Percentiles rank a stretch among this genome's conserved stretches.
Conservation (phyloP, 2,888 invertebrate genomes). For the Amphimallon solstitiale region DNA sequence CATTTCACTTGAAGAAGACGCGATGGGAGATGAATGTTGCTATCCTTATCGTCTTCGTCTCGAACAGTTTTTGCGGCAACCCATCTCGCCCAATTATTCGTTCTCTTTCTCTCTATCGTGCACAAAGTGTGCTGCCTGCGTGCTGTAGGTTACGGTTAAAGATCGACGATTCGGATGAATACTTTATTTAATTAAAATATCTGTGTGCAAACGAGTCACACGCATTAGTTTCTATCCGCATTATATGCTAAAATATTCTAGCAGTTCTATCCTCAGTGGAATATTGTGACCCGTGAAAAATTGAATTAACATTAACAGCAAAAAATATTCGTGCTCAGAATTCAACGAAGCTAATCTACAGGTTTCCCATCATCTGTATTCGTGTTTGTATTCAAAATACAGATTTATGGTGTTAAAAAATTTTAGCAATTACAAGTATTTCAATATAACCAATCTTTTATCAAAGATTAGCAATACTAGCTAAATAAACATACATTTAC, state of each 20-base stretch:
- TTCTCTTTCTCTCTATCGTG: neutral
- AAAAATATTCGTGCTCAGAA: no score
- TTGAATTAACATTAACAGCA: no score
- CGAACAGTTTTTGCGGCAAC: conserved; percentile 21
- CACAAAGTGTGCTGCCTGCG: neutral
- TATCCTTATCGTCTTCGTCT: conserved; percentile 12
- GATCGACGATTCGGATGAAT: conserved; percentile 24
- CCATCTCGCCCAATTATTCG: conserved; percentile 17
- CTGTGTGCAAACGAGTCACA: conserved; percentile 9
- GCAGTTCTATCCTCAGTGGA: no score
- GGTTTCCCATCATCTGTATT: no score
- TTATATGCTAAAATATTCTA: conserved; percentile 16
- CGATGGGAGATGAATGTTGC: neutral
- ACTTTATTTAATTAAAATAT: conserved; percentile 33
- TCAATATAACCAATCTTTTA: no score
- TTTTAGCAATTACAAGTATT: no score
- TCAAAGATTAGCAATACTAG: no score
- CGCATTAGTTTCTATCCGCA: neutral
- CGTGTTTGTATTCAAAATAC: no score
- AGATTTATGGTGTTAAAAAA: no score
- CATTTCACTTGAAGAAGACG: conserved; percentile 17
- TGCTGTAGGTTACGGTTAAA: neutral
- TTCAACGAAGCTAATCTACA: no score
- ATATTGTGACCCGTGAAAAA: no score
- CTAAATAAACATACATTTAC: no score